Evolutionary conservation across 2,113 vertebrate species (phyloP), one percentile per base, ranked within the genome.

Genomic region (Oncorhynchus kisutch): DNA sequence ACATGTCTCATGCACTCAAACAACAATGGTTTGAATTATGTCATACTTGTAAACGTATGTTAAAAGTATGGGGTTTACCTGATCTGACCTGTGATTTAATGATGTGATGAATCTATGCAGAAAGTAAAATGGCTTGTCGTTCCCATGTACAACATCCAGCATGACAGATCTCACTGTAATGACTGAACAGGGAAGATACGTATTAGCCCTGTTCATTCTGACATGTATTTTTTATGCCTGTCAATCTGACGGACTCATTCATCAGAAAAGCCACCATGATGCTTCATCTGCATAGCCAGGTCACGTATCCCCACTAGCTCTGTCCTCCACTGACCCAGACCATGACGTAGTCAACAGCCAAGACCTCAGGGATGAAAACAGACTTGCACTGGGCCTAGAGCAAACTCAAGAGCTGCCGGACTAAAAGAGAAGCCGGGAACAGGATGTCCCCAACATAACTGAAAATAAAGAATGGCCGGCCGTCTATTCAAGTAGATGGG

Each of bases 381-480:
- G 39, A 78, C 74, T 74, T 48, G 74, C 64, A 74, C 76, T 49
- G n/a, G 74, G 78, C 73, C 71, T 20, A 20, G 62, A 51, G 27
- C 39, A 60, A 48, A 74, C 51, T 65, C 0, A 18, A 76, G 39
- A 16, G 70, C 54, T 60, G n/a, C 75, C 65, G 74, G 72, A 68
- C 73, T 45, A 34, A 16, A 72, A 60, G 75, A 73, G 68, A 62
- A 64, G 59, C 24, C 74, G 75, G 69, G 77, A 82, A 83, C 85
- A 85, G 83, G 86, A 90, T 80, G 85, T 89, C 73, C 72, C n/a
- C 59, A 62, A 62, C 75, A 57, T 59, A 72, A 75, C 5, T 31
- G 79, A 22, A 18, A 70, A 75, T 49, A 81, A 74, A 81, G 77
- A 86, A 87, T 81, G 76, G 64, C 74, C 71, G 6, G 31, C 74